Percentiles rank a stretch among this genome's conserved stretches.
These are phyloP conservation scores for Spodoptera littoralis DNA, from an alignment of 2,888 invertebrate genomes.

Conservation along the genomic window DNA sequence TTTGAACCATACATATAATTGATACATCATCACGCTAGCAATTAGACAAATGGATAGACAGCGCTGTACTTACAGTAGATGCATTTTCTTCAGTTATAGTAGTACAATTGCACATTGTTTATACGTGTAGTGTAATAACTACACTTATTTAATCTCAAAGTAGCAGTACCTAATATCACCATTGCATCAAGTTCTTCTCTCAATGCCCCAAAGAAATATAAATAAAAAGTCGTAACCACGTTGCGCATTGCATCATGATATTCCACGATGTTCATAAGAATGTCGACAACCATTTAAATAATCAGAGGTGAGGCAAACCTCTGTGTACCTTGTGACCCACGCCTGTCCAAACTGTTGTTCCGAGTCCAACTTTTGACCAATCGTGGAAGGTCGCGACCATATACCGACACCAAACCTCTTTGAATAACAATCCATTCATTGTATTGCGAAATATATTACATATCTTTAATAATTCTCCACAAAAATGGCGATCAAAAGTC, in stretches of 20 bases:
- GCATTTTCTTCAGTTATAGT: too few relatives aligned
- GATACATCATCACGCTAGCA: too few relatives aligned
- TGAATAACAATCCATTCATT: slow-evolving; percentile 22
- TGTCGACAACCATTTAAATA: slow-evolving; percentile 34
- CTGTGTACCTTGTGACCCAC: slow-evolving; percentile 50
- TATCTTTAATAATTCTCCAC: slow-evolving; percentile 28
- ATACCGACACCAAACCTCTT: slow-evolving; percentile 27
- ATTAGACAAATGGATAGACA: too few relatives aligned
- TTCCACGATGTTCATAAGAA: slow-evolving; percentile 8
- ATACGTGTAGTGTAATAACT: neutral
- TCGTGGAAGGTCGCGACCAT: slow-evolving; percentile 36
- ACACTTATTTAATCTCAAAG: slow-evolving; percentile 17
- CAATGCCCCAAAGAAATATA: neutral
- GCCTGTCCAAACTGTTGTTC: slow-evolving; percentile 41
- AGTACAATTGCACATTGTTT: too few relatives aligned
- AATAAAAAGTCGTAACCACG: slow-evolving; percentile 14
- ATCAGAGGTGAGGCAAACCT: slow-evolving; percentile 47
- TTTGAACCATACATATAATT: too few relatives aligned
- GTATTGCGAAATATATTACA: slow-evolving; percentile 38
- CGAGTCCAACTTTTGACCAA: slow-evolving; percentile 39
- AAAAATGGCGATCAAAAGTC: slow-evolving; percentile 36
- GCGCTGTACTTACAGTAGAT: too few relatives aligned
- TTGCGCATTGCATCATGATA: slow-evolving; percentile 21
- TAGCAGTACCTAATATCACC: slow-evolving; percentile 14
- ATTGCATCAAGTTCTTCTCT: slow-evolving; percentile 10